Base-by-base conservation (phyloP, 2,888 invertebrate genomes). In the Sceliomorpha sp. region DNA sequence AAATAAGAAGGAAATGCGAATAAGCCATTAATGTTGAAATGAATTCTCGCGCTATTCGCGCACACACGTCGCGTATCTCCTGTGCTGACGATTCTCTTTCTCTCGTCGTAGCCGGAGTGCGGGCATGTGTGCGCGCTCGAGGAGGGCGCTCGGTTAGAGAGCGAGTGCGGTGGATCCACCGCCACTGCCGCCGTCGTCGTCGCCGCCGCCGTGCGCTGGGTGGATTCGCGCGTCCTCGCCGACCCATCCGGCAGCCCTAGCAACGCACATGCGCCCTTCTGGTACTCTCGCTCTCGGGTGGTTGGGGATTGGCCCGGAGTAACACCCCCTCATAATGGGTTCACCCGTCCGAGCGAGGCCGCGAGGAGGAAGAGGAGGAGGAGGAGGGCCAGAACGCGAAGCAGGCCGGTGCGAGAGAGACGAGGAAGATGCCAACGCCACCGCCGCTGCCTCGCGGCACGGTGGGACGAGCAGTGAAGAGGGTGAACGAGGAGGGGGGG, bases 271-370 rank as follows among this genome's bases (percentile, higher is more conserved):
- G 87, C 86, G 87, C 88, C 84, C 83, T 83, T 82, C 74, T 74
- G 60, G 73, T 72, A 66, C 79, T 78, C 76, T 76, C 78, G 76
- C 75, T 74, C 75, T 78, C 80, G 83, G 83, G 81, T 85, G 83
- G 85, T 86, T 83, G 85, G 82, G 87, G 88, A 87, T 88, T 88
- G 87, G 88, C 88, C 84, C 85, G 86, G 85, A 86, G 88, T 87
- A 87, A 86, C 87, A 86, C 88, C 87, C 87, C 88, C 86, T 87
- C 81, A 87, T 87, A 88, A 87, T 87, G 86, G 88, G 86, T 87
- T 88, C 88, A 85, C 86, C 88, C 88, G 83, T 85, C 86, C 87
- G 84, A 83, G 82, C 76, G 68, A 69, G 70, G 45, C 67, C 63
- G 70, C 51, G 74, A 70, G 66, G 59, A 39, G 48, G 55, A 27